Conservation (phyloP, 2,888 invertebrate genomes). For the Cantharis flavilabris region DNA sequence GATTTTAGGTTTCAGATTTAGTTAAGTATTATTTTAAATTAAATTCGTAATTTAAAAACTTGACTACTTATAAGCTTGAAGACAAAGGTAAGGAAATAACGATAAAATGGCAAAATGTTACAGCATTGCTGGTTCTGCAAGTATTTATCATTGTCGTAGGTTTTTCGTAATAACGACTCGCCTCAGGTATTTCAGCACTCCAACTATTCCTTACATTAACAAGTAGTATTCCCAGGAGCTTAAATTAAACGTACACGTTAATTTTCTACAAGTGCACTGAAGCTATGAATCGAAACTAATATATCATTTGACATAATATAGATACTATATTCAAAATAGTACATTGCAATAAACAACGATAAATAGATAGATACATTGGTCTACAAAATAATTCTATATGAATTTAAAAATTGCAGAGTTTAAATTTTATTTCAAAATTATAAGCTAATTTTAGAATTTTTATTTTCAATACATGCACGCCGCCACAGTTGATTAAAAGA, state of each 20-base stretch:
- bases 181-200: constrained; percentile 13
- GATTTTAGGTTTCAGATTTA: neutral
- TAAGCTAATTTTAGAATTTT: constrained; percentile 1
- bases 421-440: neutral
- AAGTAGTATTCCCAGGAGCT: constrained; percentile 9
- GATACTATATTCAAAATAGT: neutral
- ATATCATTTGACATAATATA: neutral
- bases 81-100: constrained; percentile 14
- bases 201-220: constrained; percentile 17
- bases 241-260: constrained; percentile 15
- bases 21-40: neutral
- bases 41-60: constrained; percentile 6
- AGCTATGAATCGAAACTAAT: constrained; percentile 2
- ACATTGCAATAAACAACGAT: neutral
- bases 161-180: constrained; percentile 16
- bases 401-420: neutral
- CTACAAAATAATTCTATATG: too few species aligned
- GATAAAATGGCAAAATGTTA: constrained; percentile 8
- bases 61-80: neutral
- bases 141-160: constrained; percentile 20
- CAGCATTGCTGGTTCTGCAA: constrained; percentile 16
- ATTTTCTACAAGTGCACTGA: constrained; percentile 10
- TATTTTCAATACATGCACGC: constrained; percentile 8
- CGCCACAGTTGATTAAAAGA: constrained; percentile 10
- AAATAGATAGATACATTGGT: neutral